Evolutionary conservation across 37 sponge, comb jelly and placozoan species (phyloP).

Genomic region (Theonella swinhoei): DNA sequence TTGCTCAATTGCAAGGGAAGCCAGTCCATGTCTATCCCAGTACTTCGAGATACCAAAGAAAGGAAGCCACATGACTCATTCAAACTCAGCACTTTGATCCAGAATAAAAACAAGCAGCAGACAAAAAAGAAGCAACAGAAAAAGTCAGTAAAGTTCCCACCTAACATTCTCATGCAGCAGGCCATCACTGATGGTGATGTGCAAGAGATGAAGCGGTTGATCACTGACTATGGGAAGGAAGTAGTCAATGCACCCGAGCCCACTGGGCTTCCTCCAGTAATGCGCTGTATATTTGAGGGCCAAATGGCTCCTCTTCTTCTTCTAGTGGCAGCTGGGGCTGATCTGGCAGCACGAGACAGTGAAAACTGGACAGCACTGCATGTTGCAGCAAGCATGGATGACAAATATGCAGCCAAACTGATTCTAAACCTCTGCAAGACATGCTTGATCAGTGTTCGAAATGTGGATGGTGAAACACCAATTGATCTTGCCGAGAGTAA

Average conservation of each 20-base stretch:
- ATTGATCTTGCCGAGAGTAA: slow-evolving; percentile 38
- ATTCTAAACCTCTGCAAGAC: too few relatives aligned
- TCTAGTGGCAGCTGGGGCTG: slow-evolving; percentile 40
- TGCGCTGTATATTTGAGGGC: slow-evolving; percentile 46
- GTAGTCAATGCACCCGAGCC: too few relatives aligned
- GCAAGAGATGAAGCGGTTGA: slow-evolving; percentile 33
- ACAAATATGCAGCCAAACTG: slow-evolving; percentile 36
- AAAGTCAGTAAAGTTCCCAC: slow-evolving; percentile 36
- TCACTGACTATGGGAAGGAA: too few relatives aligned
- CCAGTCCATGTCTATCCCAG: too few relatives aligned
- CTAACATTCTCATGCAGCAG: slow-evolving; percentile 39
- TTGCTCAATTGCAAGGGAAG: too few relatives aligned
- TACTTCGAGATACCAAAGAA: too few relatives aligned
- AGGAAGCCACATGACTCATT: too few relatives aligned
- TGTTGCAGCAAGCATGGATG: slow-evolving; percentile 44
- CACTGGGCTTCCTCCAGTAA: slow-evolving; percentile 32
- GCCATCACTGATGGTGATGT: slow-evolving; percentile 43
- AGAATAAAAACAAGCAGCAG: too few relatives aligned
- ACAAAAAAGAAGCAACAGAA: background rate
- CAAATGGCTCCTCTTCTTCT: slow-evolving; percentile 25
- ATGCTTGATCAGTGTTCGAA: slow-evolving; percentile 15
- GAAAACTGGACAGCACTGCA: slow-evolving; percentile 55
- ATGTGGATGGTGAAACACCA: slow-evolving; percentile 38
- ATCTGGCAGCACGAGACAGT: slow-evolving; percentile 25
- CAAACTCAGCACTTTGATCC: too few relatives aligned